phyloP scores from a whole-genome alignment of 2,888 invertebrate species.

The Thera britannica region DNA sequence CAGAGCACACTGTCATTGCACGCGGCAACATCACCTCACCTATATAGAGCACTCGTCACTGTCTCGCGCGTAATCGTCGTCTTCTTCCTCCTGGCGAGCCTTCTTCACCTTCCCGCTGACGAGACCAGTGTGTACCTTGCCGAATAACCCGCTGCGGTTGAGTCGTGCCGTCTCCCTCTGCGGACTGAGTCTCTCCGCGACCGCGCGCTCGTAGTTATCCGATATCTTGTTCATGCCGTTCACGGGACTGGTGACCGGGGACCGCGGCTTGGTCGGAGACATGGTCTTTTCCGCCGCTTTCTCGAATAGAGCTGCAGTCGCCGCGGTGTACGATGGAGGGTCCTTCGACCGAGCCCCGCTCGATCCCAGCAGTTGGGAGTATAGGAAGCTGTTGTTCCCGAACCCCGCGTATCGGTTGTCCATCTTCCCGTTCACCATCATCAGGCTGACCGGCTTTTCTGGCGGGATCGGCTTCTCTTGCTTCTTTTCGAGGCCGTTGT shows the following conservation, averaged over 20 bases:
- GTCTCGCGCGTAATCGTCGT: conserved; percentile 83
- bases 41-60: conserved; percentile 88
- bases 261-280: conserved; percentile 64
- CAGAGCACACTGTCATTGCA: conserved; percentile 28
- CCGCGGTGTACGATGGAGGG: conserved; percentile 74
- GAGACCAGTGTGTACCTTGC: conserved; percentile 76
- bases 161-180: conserved; percentile 66
- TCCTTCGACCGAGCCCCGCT: conserved; percentile 69
- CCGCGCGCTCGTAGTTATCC: conserved; percentile 78
- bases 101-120: conserved; percentile 71
- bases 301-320: conserved; percentile 66
- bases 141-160: conserved; percentile 73
- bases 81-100: conserved; percentile 70
- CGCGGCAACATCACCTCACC: conserved; percentile 44
- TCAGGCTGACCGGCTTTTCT: conserved; percentile 78
- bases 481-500: conserved; percentile 68
- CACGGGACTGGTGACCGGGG: conserved; percentile 67
- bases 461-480: conserved; percentile 77
- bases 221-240: conserved; percentile 80
- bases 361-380: conserved; percentile 70
- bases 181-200: conserved; percentile 75
- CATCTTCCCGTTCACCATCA: conserved; percentile 80
- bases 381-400: conserved; percentile 79
- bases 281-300: conserved; percentile 54
- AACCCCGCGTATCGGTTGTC: conserved; percentile 72